These are phyloP conservation scores for Conus ventricosus DNA, from an alignment of 1,140 invertebrate species.

Conservation along the genomic window DNA sequence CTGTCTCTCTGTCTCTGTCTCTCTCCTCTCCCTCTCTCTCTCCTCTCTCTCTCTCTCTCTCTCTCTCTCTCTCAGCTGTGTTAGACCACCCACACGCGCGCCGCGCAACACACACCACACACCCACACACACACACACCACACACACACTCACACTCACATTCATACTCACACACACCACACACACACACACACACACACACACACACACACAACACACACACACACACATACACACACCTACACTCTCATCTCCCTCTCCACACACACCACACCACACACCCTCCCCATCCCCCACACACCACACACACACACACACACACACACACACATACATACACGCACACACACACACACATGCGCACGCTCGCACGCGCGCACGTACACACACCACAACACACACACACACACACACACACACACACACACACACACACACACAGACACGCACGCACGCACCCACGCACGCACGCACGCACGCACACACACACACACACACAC, in stretches of 20 bases:
- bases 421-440: neutral
- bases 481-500: neutral
- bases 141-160: neutral
- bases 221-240: neutral
- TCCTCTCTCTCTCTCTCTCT: slow-evolving; percentile 6
- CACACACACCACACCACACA: too few relatives aligned
- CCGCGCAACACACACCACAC: neutral
- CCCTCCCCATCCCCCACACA: too few relatives aligned
- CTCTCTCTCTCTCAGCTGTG: neutral
- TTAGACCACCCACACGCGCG: neutral
- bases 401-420: too few relatives aligned
- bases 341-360: neutral
- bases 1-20: neutral
- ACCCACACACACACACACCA: neutral
- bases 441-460: neutral
- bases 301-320: too few relatives aligned
- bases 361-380: too few relatives aligned
- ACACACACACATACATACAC: too few relatives aligned
- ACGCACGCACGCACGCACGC: slow-evolving; percentile 4
- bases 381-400: too few relatives aligned
- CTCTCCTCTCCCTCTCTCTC: slow-evolving; percentile 1
- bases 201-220: too few relatives aligned
- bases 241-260: too few relatives aligned
- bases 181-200: too few relatives aligned
- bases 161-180: too few relatives aligned